phyloP scores from a whole-genome alignment of 2,888 invertebrate genomes.

The Scrobipalpa atriplicella region DNA sequence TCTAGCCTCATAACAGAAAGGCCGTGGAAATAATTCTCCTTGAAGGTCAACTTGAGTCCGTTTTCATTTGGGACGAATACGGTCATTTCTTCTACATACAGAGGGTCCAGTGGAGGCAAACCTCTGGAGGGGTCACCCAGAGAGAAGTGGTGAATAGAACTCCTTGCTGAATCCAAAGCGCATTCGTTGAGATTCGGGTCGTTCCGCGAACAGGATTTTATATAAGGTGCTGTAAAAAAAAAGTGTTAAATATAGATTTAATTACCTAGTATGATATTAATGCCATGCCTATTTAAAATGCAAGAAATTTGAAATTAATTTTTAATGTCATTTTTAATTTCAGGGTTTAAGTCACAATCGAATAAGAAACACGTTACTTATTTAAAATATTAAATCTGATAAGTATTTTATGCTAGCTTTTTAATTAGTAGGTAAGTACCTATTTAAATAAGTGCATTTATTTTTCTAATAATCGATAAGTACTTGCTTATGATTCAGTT shows the following conservation, averaged over 20 bases:
- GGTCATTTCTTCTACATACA: slow-evolving; percentile 59
- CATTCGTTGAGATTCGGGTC: slow-evolving; percentile 65
- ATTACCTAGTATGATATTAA: no score
- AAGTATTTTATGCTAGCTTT: no score
- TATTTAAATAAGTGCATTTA: no score
- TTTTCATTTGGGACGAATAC: slow-evolving; percentile 63
- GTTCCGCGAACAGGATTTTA: slow-evolving; percentile 60
- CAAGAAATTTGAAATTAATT: no score
- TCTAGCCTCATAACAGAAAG: slow-evolving; percentile 55
- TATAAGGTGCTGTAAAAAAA: slow-evolving; percentile 54
- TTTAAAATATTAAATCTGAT: no score
- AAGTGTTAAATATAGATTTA: neutral
- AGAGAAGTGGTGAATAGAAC: slow-evolving; percentile 56
- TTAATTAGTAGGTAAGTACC: no score
- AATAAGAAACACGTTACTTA: no score
- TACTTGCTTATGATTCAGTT: no score
- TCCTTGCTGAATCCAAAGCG: slow-evolving; percentile 58
- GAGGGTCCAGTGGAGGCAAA: slow-evolving; percentile 56
- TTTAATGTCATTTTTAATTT: no score
- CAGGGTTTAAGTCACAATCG: no score
- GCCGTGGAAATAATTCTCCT: slow-evolving; percentile 61
- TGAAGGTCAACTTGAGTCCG: slow-evolving; percentile 59
- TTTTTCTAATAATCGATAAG: no score
- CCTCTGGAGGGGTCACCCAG: slow-evolving; percentile 54
- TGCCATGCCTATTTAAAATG: no score